Evolutionary conservation across 2,797 vertebrate genomes (phyloP), one percentile per base, ranked within the genome.

Genomic region (Cheirogaleus major): DNA sequence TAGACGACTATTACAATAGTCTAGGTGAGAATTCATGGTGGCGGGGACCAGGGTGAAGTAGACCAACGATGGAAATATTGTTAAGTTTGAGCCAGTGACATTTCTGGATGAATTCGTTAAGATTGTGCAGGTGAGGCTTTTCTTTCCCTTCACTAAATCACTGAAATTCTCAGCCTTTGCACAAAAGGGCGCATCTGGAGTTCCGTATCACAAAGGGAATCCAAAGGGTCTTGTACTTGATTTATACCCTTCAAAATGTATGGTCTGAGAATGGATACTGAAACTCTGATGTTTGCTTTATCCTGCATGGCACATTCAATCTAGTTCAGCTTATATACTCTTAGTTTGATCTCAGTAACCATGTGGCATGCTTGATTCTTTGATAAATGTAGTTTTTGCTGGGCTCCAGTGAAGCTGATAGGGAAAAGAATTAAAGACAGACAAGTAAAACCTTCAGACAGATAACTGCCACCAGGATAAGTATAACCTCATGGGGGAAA

Each of bases 311-410:
- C 93, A 97, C 43, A 95, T 97, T 96, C 96, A 92, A 84, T 93
- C 83, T 90, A 89, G 48, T 91, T 97, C 96, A 92, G 97, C 96
- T 97, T 95, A 91, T 79, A 97, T 83, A 89, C 35, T 94, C 69
- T 96, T 97, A 97, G 97, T 97, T 93, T 98, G 97, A 98, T 95
- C 86, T 95, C 92, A 98, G 88, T 98, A 97, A 98, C 93, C 91
- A 98, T 95, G 80, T 97, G 96, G 94, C 95, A 97, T 98, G 95
- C 97, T 98, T 97, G 97, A 98, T 98, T 98, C 95, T 97, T 98
- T 98, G 96, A 97, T 95, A 98, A 98, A 97, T 96, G 82, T 91
- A 95, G 91, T 92, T 88, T 97, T 97, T 93, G 94, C 88, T 97
- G 78, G 52, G 72, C 38, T 97, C 45, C 93, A 95, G 90, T 97